Evolutionary conservation across 2,113 vertebrate species (phyloP).

Genomic region (Phainopepla nitens): DNA sequence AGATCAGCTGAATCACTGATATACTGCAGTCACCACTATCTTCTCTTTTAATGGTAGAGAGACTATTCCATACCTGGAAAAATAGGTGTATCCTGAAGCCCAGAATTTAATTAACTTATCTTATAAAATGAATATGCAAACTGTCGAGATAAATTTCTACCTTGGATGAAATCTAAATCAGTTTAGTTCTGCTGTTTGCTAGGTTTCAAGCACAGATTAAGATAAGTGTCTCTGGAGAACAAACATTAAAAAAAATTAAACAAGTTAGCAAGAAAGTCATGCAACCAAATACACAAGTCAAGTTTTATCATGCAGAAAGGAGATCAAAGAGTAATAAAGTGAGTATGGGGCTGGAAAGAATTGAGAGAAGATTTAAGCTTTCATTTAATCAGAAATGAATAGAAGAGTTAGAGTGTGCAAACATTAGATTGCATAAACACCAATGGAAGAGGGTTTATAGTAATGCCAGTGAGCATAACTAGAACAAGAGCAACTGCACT

Average conservation of each 20-base stretch:
- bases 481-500: conserved; percentile 23
- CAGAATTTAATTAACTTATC: not conserved
- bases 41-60: not conserved
- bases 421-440: conserved; percentile 32
- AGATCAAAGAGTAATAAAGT: conserved; percentile 47
- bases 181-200: not conserved
- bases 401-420: conserved; percentile 33
- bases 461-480: conserved; percentile 16
- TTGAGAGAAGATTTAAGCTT: conserved; percentile 32
- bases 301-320: conserved; percentile 33
- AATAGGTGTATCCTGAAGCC: not conserved
- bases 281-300: conserved; percentile 8
- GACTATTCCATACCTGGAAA: not conserved
- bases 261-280: not conserved
- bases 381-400: conserved; percentile 20
- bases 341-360: conserved; percentile 32
- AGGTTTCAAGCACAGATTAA: not conserved
- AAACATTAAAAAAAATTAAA: not conserved
- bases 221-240: not conserved
- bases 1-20: not conserved
- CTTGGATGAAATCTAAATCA: not conserved
- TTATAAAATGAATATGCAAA: not conserved
- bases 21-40: not conserved
- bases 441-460: conserved; percentile 12
- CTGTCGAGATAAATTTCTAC: not conserved